Base-by-base conservation (phyloP, 2,797 vertebrate species). In the Phrynocephalus vlangalii region DNA sequence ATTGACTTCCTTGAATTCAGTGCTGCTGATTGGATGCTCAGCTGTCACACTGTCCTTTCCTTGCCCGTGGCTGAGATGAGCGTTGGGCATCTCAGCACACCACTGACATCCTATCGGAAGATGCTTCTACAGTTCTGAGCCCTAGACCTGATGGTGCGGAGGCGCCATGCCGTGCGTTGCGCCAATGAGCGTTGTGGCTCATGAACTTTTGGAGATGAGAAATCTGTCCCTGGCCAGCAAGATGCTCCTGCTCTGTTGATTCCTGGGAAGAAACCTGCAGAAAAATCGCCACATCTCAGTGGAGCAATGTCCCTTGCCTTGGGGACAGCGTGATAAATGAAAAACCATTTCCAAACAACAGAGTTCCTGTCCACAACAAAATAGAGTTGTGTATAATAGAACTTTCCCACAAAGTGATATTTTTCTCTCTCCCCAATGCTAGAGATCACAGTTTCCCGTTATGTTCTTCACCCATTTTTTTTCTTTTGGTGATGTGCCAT, bases 161-260 rank as follows among this genome's bases (percentile, higher is more conserved):
- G 72, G 44, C 56, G 68, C n/a, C 48, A 56, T 56, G 52, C 52
- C 52, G 7, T n/a, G 2, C 10, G 71, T 63, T 8, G 18, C 93
- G 87, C 87, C 93, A 92, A 86, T 95, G 90, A 33, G 83, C 90
- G 60, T 85, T 79, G 44, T 87, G 89, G 87, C 86, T 93, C 76
- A 28, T 91, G 77, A 92, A 91, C 89, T 92, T 44, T 87, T 6
- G 82, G 90, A 87, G 84, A 13, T 56, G 88, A 93, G 89, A 92
- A 85, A 88, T 92, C 79, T 86, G 67, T 83, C 76, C 81, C 90
- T 89, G 84, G 90, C 94, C 91, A 92, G 83, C 38, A 84, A 93
- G 90, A 91, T 90, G 13, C 26, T 15, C 2, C 71, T 91, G 76
- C 73, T 87, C 48, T 77, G 28, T 0, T 0, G 78, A 1, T n/a